Percentiles rank a stretch among this genome's conserved stretches.
Conservation (phyloP, 2,113 vertebrate genomes). For the Panthera uncia region DNA sequence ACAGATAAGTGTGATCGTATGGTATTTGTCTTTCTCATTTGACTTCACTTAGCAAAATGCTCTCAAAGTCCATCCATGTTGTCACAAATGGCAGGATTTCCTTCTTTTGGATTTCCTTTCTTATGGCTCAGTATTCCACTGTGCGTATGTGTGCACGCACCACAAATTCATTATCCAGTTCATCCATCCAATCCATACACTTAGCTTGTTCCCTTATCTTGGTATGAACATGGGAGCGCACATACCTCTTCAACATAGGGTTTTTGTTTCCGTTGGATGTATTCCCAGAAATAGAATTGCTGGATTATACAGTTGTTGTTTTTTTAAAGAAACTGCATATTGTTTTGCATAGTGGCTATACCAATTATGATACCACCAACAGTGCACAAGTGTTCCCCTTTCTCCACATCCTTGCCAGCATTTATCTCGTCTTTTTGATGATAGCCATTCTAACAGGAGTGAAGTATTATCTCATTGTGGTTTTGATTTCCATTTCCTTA, state of each 20-base stretch:
- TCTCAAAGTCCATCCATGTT: neutral
- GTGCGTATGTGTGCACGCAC: neutral
- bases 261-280: neutral
- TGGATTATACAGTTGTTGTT: neutral
- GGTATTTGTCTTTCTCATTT: neutral
- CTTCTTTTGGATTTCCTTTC: neutral
- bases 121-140: neutral
- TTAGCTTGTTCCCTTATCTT: neutral
- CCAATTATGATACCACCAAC: neutral
- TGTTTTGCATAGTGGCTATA: neutral
- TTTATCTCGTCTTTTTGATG: neutral
- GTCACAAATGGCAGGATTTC: neutral
- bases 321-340: neutral
- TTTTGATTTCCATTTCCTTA: neutral
- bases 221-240: neutral
- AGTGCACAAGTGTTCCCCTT: neutral
- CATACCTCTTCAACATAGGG: neutral
- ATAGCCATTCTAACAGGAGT: neutral
- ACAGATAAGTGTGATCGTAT: neutral
- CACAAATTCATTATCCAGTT: neutral
- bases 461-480: neutral
- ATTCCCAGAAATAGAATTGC: neutral
- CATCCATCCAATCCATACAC: neutral
- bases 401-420: neutral
- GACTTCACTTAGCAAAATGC: neutral